Evolutionary conservation across 2,888 invertebrate genomes (phyloP).

Genomic region (Nebria brevicollis): DNA sequence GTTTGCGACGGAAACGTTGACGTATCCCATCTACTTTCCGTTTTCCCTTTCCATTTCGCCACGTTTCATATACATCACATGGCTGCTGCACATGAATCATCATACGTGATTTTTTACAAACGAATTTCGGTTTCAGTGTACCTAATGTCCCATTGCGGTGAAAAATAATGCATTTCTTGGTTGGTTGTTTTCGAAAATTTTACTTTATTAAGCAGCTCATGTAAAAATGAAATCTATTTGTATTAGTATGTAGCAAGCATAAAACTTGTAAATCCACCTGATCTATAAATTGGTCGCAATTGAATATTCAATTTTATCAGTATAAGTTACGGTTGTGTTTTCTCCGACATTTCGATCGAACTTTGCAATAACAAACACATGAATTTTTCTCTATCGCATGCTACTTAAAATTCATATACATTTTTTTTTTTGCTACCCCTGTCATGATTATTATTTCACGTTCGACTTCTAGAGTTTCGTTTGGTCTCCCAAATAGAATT

Average conservation of each 20-base stretch:
- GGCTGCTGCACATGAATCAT: background rate
- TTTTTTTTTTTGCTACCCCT: constrained; percentile 26
- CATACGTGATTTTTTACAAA: background rate
- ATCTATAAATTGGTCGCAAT: background rate
- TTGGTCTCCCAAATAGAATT: constrained; percentile 42
- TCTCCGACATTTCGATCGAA: constrained; percentile 29
- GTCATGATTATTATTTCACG: constrained; percentile 42
- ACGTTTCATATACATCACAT: background rate
- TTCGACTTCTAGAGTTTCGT: constrained; percentile 35
- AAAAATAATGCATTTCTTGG: too few species aligned
- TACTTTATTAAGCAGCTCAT: too few species aligned
- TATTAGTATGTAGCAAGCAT: background rate
- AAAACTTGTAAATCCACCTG: background rate
- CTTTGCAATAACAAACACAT: constrained; percentile 43
- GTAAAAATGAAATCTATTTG: too few species aligned
- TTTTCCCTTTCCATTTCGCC: background rate
- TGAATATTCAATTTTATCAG: background rate
- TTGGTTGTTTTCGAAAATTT: too few species aligned
- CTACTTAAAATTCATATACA: constrained; percentile 46
- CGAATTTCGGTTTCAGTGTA: background rate
- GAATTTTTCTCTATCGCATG: constrained; percentile 44
- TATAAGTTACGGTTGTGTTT: background rate
- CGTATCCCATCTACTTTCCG: background rate
- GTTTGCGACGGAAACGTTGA: constrained; percentile 42
- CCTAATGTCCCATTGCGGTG: background rate